phyloP scores from a whole-genome alignment of 2,888 invertebrate genomes.

The Priocnemis perturbator region DNA sequence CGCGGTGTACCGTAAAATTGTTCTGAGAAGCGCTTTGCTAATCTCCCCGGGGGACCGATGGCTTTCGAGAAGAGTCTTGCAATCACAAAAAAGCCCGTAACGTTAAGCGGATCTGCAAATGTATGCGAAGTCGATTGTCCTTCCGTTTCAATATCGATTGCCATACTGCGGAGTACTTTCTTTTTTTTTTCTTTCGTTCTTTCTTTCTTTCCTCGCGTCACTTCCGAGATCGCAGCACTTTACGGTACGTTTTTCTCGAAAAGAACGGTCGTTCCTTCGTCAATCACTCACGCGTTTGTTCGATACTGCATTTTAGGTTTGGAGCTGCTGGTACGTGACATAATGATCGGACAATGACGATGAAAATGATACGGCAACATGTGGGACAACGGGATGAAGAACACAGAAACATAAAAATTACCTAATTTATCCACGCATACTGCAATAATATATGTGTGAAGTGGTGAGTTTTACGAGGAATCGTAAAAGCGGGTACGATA shows the following conservation, averaged over 20 bases:
- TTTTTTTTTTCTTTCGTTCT: too few relatives aligned
- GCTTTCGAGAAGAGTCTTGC: too few relatives aligned
- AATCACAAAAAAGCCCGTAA: too few relatives aligned
- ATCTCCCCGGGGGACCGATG: too few relatives aligned
- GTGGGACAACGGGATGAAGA: slow-evolving; percentile 45
- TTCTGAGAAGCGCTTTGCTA: too few relatives aligned
- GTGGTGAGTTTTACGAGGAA: slow-evolving; percentile 14
- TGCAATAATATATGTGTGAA: slow-evolving; percentile 61
- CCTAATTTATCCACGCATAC: slow-evolving; percentile 71
- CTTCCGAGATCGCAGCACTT: slow-evolving; percentile 4
- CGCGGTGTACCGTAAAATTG: too few relatives aligned
- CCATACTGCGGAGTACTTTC: too few relatives aligned
- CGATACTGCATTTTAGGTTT: slow-evolving; percentile 48
- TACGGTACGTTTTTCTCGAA: slow-evolving; percentile 41
- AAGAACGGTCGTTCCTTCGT: slow-evolving; percentile 39
- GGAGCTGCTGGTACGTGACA: slow-evolving; percentile 42
- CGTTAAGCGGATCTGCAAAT: background rate
- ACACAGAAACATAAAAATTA: slow-evolving; percentile 67
- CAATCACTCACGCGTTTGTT: slow-evolving; percentile 50
- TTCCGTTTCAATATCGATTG: too few relatives aligned
- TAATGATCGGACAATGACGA: slow-evolving; percentile 49
- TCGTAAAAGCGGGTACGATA: slow-evolving; percentile 20
- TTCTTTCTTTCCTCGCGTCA: too few relatives aligned
- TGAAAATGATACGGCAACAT: slow-evolving; percentile 27
- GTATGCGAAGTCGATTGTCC: slow-evolving; percentile 25